Base-by-base conservation (phyloP, 2,797 vertebrate species). In the Pangasius mekongensis region DNA sequence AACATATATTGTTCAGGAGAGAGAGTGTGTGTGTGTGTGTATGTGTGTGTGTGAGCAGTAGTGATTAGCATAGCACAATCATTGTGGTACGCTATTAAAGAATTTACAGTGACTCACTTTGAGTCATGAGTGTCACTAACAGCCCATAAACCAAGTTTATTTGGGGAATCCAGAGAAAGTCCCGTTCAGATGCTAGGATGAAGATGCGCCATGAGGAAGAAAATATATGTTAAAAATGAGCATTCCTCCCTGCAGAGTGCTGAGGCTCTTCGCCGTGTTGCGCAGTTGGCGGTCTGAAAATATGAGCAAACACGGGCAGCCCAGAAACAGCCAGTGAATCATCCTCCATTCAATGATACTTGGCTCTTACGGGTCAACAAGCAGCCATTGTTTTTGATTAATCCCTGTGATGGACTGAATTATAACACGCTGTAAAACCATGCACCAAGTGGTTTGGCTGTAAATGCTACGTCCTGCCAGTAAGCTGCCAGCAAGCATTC, bases 11-110 rank as follows among this genome's bases (percentile, higher is more conserved):
- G 10, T 52, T 36, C 36, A 30, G 56, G 62, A n/a, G 78, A 81
- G n/a, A 24, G 27, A 16, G 47, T 27, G 43, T 16, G 66, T 64
- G 73, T 52, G 74, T 52, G 27, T 30, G 47, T 30, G 27, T 30
- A 27, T 30, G 36, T 2, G 69, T 24, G 36, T 9, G 39, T 3
- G 33, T 0, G 18, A 22, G 67, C 7, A 52, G 0, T 81, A 3
- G 18, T 39, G 27, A 84, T 87, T 84, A 84, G 87, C 81, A 14
- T 83, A 87, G 43, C 47, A n/a, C 49, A 87, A 33, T 60, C 8
- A 73, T 36, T 16, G 47, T 6, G 1, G 1, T 73, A 24, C 27
- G 58, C 60, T 67, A 4, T 82, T 82, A 73, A 3, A 16, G 56
- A 24, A 33, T 87, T 62, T 33, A 69, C 18, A 47, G 73, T 47